Conservation (phyloP, 1,140 invertebrate genomes). For the Euborellia annulipes region DNA sequence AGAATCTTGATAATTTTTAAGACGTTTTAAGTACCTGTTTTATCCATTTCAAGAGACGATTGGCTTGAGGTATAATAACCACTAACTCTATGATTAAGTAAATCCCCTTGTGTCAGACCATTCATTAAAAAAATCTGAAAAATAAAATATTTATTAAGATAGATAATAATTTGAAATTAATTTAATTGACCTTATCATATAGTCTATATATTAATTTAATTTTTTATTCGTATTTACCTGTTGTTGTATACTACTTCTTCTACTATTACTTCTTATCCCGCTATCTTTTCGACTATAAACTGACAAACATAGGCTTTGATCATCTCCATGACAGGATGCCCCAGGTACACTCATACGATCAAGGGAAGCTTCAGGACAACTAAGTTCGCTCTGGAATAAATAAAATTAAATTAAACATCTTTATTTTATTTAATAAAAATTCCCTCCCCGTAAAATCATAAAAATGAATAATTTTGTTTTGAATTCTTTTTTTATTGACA, state of each 20-base stretch:
- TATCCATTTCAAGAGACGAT: slow-evolving; percentile 37
- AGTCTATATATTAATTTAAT: no score
- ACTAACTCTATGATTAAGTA: slow-evolving; percentile 62
- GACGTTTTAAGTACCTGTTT: slow-evolving; percentile 9
- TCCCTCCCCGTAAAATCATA: no score
- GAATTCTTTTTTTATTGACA: no score
- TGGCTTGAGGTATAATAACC: slow-evolving; percentile 73
- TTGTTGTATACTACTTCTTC: slow-evolving; percentile 67
- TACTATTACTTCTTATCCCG: slow-evolving; percentile 66
- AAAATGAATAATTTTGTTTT: no score
- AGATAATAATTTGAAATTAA: slow-evolving; percentile 10
- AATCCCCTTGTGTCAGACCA: slow-evolving; percentile 51
- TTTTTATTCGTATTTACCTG: slow-evolving; percentile 39
- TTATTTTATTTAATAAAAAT: no score
- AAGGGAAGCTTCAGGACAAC: no score
- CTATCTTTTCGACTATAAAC: slow-evolving; percentile 74
- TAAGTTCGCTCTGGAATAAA: no score
- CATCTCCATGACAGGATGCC: slow-evolving; percentile 31
- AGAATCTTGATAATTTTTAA: no score
- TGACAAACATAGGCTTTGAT: slow-evolving; percentile 51
- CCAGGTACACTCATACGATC: background rate
- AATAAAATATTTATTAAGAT: slow-evolving; percentile 6
- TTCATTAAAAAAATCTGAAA: slow-evolving; percentile 49
- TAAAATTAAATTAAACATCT: no score
- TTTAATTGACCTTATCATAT: no score